phyloP scores from a whole-genome alignment of 2,888 invertebrate genomes.

The Kryphioiulus occultus region DNA sequence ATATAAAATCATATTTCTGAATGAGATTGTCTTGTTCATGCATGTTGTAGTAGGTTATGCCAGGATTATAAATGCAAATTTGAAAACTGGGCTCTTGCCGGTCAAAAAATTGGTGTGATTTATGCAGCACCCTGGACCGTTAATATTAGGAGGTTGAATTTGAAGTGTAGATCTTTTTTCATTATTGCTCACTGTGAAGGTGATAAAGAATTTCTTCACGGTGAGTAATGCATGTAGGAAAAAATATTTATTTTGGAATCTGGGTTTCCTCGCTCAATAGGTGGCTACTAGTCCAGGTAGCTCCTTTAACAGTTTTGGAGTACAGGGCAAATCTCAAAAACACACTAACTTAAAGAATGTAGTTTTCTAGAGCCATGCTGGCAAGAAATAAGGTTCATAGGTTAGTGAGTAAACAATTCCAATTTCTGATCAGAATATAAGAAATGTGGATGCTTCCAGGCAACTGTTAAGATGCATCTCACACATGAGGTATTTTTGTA shows the following conservation, averaged over 20 bases:
- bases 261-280: neutral
- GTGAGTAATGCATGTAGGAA: constrained; percentile 30
- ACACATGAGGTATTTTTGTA: too few relatives aligned
- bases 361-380: too few relatives aligned
- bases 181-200: constrained; percentile 47
- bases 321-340: too few relatives aligned
- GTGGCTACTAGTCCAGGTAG: too few relatives aligned
- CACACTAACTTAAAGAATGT: too few relatives aligned
- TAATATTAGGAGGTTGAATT: neutral
- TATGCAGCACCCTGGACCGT: neutral
- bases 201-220: constrained; percentile 45
- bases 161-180: neutral
- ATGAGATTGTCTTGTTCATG: neutral
- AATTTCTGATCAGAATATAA: too few relatives aligned
- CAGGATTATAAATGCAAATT: neutral
- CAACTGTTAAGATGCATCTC: too few relatives aligned
- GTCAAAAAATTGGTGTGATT: neutral
- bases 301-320: too few relatives aligned
- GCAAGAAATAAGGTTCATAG: too few relatives aligned
- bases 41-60: neutral
- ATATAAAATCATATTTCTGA: neutral
- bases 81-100: neutral
- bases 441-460: too few relatives aligned
- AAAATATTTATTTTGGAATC: neutral
- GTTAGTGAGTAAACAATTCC: too few relatives aligned